Percentiles rank a stretch among this genome's conserved stretches.
phyloP scores from a whole-genome alignment of 1,140 invertebrate genomes.

The Bicyclus anynana region DNA sequence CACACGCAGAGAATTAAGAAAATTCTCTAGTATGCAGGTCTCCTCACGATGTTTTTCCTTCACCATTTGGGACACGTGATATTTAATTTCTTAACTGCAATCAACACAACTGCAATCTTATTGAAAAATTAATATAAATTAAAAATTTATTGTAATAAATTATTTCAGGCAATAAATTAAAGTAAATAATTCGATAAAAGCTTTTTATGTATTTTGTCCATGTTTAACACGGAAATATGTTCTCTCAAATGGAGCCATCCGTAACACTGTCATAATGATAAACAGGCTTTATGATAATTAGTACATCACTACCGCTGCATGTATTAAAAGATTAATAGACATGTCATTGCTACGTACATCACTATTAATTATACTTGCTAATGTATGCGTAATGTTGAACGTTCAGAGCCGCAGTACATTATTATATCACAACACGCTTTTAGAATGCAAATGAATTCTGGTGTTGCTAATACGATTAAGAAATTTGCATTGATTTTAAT shows the following conservation, averaged over 20 bases:
- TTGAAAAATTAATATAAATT: no score
- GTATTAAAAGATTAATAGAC: conserved; percentile 35
- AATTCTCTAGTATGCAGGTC: no score
- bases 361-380: conserved; percentile 52
- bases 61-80: no score
- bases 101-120: no score
- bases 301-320: conserved; percentile 32
- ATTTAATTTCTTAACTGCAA: no score
- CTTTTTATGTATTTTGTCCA: no score
- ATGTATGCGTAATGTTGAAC: conserved; percentile 27
- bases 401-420: conserved; percentile 29
- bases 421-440: conserved; percentile 28
- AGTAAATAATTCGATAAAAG: no score
- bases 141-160: no score
- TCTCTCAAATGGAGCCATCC: neutral
- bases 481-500: conserved; percentile 17
- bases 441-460: conserved; percentile 35
- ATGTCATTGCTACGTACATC: conserved; percentile 38
- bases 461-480: conserved; percentile 22
- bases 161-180: no score
- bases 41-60: no score
- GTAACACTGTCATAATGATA: neutral
- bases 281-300: conserved; percentile 45
- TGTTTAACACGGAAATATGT: neutral
- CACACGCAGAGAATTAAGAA: no score